Evolutionary conservation across 2,113 vertebrate species (phyloP).

Genomic region (Notothenia rossii): DNA sequence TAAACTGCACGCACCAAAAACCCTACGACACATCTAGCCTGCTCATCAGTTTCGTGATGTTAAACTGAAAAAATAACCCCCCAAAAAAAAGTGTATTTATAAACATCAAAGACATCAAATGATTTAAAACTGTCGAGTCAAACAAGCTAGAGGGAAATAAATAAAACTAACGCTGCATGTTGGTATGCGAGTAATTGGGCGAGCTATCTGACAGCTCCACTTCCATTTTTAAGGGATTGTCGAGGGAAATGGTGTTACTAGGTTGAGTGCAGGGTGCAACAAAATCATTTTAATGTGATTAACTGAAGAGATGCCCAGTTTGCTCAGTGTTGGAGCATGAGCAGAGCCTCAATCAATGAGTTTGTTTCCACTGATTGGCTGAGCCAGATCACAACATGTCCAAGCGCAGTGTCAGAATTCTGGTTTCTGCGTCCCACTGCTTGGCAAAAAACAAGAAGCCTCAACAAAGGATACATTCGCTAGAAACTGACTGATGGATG

Average conservation of each 20-base stretch:
- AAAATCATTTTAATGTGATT: constrained; percentile 50
- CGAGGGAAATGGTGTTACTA: constrained; percentile 9
- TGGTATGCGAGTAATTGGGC: constrained; percentile 24
- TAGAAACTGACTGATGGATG: neutral
- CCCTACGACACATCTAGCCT: neutral
- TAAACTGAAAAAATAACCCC: neutral
- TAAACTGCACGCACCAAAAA: neutral
- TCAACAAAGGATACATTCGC: neutral
- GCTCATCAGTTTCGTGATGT: neutral
- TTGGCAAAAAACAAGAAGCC: constrained; percentile 28
- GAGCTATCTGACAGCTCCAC: constrained; percentile 20
- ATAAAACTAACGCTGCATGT: constrained; percentile 7
- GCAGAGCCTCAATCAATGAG: constrained; percentile 23
- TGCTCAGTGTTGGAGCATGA: constrained; percentile 23
- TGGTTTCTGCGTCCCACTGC: neutral
- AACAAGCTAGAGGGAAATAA: constrained; percentile 22
- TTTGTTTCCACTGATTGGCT: constrained; percentile 38
- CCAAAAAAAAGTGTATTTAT: neutral
- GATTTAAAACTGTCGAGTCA: neutral
- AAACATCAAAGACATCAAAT: constrained; percentile 15
- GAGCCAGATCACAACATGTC: constrained; percentile 28
- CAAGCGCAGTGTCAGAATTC: constrained; percentile 7
- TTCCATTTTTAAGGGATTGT: constrained; percentile 21
- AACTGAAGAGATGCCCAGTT: constrained; percentile 46
- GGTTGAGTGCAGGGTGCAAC: constrained; percentile 26